These are phyloP conservation scores for Motacilla tschutschensis DNA, from an alignment of 2,113 vertebrate species.

Conservation along the genomic window DNA sequence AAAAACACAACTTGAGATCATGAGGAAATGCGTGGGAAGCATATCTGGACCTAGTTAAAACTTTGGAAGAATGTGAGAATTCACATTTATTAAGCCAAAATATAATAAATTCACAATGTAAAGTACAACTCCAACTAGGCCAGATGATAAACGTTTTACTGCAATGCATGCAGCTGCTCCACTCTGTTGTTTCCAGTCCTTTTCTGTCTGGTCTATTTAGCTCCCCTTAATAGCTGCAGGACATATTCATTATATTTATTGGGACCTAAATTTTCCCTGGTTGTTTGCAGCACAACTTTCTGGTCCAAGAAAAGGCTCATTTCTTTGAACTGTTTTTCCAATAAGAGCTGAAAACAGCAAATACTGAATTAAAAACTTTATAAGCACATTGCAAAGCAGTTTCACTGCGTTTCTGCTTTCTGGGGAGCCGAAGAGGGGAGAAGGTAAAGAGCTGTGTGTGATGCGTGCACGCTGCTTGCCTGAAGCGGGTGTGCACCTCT, in stretches of 20 bases:
- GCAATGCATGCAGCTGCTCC: slow-evolving; percentile 36
- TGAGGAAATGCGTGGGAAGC: slow-evolving; percentile 19
- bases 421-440: not conserved
- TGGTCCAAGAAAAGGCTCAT: slow-evolving; percentile 16
- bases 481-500: not conserved
- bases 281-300: not conserved
- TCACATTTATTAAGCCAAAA: slow-evolving; percentile 53
- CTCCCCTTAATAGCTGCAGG: slow-evolving; percentile 37
- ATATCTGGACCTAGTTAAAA: slow-evolving; percentile 39
- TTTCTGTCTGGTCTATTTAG: slow-evolving; percentile 42
- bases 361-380: not conserved
- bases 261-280: slow-evolving; percentile 32
- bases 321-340: slow-evolving; percentile 35
- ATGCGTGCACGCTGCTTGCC: fast-evolving
- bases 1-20: not conserved
- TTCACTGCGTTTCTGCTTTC: not conserved
- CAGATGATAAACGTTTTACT: slow-evolving; percentile 51
- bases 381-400: not conserved
- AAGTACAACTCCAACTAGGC: slow-evolving; percentile 35
- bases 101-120: slow-evolving; percentile 45
- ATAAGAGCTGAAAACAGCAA: not conserved
- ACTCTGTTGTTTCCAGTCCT: slow-evolving; percentile 33
- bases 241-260: slow-evolving; percentile 49
- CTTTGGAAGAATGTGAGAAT: slow-evolving; percentile 45
- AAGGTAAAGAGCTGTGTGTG: not conserved